These are phyloP conservation scores for Pelobates cultripes DNA, from an alignment of 2,797 vertebrate genomes.

Conservation along the genomic window DNA sequence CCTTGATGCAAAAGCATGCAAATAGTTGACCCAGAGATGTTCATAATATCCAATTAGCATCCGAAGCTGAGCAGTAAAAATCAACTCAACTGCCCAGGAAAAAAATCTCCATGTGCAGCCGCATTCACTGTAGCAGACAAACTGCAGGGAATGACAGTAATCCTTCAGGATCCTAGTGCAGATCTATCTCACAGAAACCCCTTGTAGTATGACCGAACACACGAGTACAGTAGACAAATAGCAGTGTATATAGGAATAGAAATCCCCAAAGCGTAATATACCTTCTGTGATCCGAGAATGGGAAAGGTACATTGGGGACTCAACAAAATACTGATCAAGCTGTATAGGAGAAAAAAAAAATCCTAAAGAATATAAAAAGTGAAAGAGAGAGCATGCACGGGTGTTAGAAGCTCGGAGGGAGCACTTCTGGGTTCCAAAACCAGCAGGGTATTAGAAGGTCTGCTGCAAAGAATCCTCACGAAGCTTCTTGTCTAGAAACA, in stretches of 20 bases:
- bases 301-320: conserved; percentile 29
- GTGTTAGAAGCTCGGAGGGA: not conserved
- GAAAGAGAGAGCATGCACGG: conserved; percentile 6
- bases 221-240: conserved; percentile 6
- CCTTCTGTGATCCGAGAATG: conserved; percentile 25
- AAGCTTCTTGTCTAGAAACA: conserved; percentile 40
- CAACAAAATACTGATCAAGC: conserved; percentile 17
- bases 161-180: conserved; percentile 52
- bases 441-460: conserved; percentile 7
- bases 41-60: conserved; percentile 43
- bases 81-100: conserved; percentile 41
- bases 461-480: conserved; percentile 33
- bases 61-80: conserved; percentile 31
- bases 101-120: conserved; percentile 42
- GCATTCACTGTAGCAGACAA: conserved; percentile 41
- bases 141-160: conserved; percentile 51
- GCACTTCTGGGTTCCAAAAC: conserved; percentile 2
- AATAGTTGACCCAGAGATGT: conserved; percentile 21
- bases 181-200: conserved; percentile 39
- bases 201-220: conserved; percentile 6
- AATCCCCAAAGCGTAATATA: conserved; percentile 13
- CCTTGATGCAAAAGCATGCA: conserved; percentile 22
- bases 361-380: conserved; percentile 1
- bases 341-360: conserved; percentile 11
- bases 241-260: conserved; percentile 1